phyloP scores from a whole-genome alignment of 2,797 vertebrate species.

The Myotis pilosus region DNA sequence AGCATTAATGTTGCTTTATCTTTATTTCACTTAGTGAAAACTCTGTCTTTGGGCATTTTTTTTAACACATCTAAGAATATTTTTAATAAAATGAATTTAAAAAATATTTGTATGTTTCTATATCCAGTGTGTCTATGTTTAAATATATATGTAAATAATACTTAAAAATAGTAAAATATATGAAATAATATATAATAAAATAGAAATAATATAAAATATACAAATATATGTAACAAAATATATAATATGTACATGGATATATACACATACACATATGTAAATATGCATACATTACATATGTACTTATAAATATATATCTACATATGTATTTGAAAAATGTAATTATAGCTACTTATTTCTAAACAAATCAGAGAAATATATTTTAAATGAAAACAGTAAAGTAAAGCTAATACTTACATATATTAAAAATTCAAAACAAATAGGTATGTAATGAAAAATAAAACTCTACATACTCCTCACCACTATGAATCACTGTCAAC shows the following conservation, averaged over 20 bases:
- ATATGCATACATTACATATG: not conserved
- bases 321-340: slow-evolving; percentile 1
- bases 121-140: not conserved
- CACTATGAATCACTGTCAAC: not conserved
- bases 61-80: not conserved
- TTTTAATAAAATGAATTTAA: too few species aligned
- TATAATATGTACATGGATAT: not conserved
- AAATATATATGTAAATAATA: not conserved
- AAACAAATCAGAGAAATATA: not conserved
- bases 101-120: not conserved
- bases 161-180: not conserved
- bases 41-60: not conserved
- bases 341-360: slow-evolving; percentile 16
- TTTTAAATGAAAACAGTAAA: slow-evolving; percentile 11
- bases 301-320: not conserved
- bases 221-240: not conserved
- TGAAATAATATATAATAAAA: not conserved
- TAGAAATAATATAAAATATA: not conserved
- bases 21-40: not conserved
- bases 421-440: not conserved
- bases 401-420: not conserved
- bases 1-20: not conserved
- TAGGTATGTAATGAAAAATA: not conserved
- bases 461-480: not conserved
- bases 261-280: not conserved